Evolutionary conservation across 2,113 vertebrate genomes (phyloP), one percentile per base, ranked within the genome.

Genomic region (Eleginops maclovinus): DNA sequence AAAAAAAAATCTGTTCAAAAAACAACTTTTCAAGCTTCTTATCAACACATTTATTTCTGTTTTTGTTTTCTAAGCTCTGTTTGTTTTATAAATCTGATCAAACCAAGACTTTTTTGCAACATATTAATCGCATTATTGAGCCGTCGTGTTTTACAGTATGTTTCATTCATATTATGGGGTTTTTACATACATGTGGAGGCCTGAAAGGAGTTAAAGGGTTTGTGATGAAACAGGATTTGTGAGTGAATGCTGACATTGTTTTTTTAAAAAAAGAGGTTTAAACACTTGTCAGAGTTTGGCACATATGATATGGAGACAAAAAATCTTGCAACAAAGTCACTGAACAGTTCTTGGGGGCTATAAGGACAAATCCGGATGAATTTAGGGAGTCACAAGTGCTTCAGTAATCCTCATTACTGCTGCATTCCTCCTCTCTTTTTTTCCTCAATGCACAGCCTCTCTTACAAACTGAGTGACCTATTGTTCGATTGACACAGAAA

Each of bases 341-440:
- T 90, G 82, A 82, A 64, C 77, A 83, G 66, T 87, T 62, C 49
- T 59, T 12, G 46, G 14, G 53, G 71, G 71, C 31, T 41, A 16
- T 64, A 54, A 66, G 72, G 85, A 83, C 89, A 91, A 94, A 94
- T 83, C 92, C 84, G 91, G 92, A 93, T 93, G 74, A 94, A 93
- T 86, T 91, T 92, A 92, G 76, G 71, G 86, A 93, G 92, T 94
- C 94, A 93, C 93, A 92, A 93, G 94, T 58, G 72, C 63, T 69
- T 71, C 68, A 71, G 12, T 93, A 93, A 94, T 93, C 94, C 94
- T 89, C 69, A 88, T 91, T 91, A 92, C 82, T 26, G 56, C 75
- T 82, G 75, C 90, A 94, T 94, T 94, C 91, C 92, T 90, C 60
- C 72, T 65, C 71, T 89, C 85, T 88, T 74, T 62, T 14, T 24